Evolutionary conservation across 2,113 vertebrate species (phyloP), one percentile per base, ranked within the genome.

Genomic region (Platichthys stellatus): DNA sequence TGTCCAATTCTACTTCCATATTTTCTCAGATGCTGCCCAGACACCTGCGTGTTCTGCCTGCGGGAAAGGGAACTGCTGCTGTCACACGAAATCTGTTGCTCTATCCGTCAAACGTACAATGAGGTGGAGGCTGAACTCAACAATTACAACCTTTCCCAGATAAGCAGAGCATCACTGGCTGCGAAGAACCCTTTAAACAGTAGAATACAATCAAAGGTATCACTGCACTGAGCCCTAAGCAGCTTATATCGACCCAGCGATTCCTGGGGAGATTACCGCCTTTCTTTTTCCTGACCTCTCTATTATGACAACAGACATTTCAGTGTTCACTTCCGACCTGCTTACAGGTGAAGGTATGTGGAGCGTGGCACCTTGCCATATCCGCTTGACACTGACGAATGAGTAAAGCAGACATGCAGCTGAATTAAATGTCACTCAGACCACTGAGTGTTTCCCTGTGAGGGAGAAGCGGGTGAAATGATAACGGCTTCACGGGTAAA

Each of bases 61-160:
- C 53, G 11, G 69, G 60, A 79, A 77, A 66, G 62, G 35, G 38
- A 75, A 73, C 66, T 74, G 43, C 40, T 3, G 38, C 75, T 70
- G 78, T 86, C 86, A 82, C 63, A 79, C 67, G 24, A 76, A 87
- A 89, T 87, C 80, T 83, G 64, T 72, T 83, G 60, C 59, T 43
- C 66, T 64, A 80, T 90, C 71, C 76, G 49, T 91, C 80, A 84
- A 82, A 76, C 71, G 63, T 85, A 88, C 51, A 66, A 70, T 38
- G 66, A 83, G 72, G 66, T 76, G 68, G 64, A 47, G 78, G 67
- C 76, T 54, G 75, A 61, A 60, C 59, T 68, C 64, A 80, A 79
- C 64, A 84, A 78, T 68, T 76, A 80, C 85, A 85, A 63, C 31
- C 65, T 13, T 57, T 64, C 57, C 82, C 73, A 74, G 43, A 69